Evolutionary conservation across 2,888 invertebrate species (phyloP).

Genomic region (Spisula solida): DNA sequence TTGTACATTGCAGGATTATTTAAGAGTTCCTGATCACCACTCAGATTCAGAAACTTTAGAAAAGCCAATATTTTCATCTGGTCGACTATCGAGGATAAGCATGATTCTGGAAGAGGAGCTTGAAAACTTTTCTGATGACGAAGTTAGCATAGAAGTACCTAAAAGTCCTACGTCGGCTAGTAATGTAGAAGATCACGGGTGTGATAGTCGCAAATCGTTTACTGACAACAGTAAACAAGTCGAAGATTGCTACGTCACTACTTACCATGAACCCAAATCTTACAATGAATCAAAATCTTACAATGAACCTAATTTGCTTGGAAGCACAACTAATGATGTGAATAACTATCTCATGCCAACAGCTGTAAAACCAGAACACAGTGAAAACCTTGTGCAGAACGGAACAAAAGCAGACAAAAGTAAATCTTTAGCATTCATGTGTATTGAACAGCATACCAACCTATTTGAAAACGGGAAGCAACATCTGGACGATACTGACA

Average conservation of each 20-base stretch:
- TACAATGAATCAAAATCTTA: not conserved
- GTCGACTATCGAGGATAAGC: conserved; percentile 50
- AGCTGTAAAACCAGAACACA: not conserved
- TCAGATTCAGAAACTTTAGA: conserved; percentile 22
- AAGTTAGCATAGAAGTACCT: conserved; percentile 53
- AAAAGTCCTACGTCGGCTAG: not conserved
- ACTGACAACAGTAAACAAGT: not conserved
- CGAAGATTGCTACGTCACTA: not conserved
- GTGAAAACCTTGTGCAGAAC: not conserved
- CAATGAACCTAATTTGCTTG: not conserved
- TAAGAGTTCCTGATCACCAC: conserved; percentile 50
- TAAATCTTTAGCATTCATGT: not conserved
- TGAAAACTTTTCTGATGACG: conserved; percentile 52
- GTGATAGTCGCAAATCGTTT: not conserved
- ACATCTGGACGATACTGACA: not conserved
- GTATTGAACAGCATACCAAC: not conserved
- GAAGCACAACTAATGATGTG: not conserved
- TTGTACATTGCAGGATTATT: conserved; percentile 51
- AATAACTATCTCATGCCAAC: not conserved
- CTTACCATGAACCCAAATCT: not conserved
- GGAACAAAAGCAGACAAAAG: not conserved
- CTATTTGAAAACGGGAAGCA: not conserved
- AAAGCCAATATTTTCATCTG: conserved; percentile 49
- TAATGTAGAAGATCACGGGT: not conserved
- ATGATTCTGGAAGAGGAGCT: conserved; percentile 48